Evolutionary conservation across 2,113 vertebrate species (phyloP).

Genomic region (Podocnemis expansa): DNA sequence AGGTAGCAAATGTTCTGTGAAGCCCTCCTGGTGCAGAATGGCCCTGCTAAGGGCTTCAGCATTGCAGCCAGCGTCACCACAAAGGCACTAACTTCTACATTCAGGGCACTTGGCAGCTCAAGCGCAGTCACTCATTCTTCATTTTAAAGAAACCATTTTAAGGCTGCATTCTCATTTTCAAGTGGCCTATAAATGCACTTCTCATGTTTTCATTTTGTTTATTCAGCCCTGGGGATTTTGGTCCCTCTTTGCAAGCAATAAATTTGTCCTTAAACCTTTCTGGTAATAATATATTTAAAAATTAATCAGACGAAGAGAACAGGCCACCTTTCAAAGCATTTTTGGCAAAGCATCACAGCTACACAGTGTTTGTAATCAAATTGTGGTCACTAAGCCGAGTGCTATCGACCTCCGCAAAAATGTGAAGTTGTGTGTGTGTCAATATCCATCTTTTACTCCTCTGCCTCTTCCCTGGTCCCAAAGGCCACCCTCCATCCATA

Average conservation of each 20-base stretch:
- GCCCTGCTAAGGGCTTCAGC: conserved; percentile 56
- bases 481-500: background rate
- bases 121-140: conserved; percentile 75
- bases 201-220: conserved; percentile 81
- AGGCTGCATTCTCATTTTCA: conserved; percentile 77
- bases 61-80: conserved; percentile 47
- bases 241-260: conserved; percentile 76
- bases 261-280: conserved; percentile 76
- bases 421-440: conserved; percentile 58
- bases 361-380: conserved; percentile 59
- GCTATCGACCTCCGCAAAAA: conserved; percentile 72
- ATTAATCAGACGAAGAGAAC: conserved; percentile 64
- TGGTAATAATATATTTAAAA: conserved; percentile 76
- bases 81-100: conserved; percentile 73
- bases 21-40: conserved; percentile 63
- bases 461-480: background rate
- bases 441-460: conserved; percentile 23
- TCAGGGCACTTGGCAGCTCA: conserved; percentile 73
- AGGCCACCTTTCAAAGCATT: conserved; percentile 62
- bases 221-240: conserved; percentile 76
- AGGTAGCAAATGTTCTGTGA: conserved; percentile 60
- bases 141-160: conserved; percentile 77
- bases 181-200: conserved; percentile 76
- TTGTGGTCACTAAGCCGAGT: conserved; percentile 70
- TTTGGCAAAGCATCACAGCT: conserved; percentile 70